Percentiles rank a stretch among this genome's conserved stretches.
phyloP scores from a whole-genome alignment of 2,113 vertebrate species.

The Oryctolagus cuniculus region DNA sequence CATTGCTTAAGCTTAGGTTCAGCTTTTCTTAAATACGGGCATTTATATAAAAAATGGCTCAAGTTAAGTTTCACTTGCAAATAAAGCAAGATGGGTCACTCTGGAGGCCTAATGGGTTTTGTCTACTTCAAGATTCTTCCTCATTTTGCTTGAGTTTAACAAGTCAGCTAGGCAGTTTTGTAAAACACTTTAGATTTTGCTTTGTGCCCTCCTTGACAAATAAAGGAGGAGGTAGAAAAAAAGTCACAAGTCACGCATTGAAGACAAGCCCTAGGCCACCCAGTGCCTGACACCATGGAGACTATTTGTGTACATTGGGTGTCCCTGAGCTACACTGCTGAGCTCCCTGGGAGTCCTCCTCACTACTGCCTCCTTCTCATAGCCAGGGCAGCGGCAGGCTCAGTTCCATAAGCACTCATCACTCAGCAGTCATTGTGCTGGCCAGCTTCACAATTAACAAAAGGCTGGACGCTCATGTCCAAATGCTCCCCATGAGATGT shows the following conservation, averaged over 20 bases:
- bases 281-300: accelerated
- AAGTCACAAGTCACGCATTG: not conserved
- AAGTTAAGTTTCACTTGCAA: not conserved
- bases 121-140: not conserved
- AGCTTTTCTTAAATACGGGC: not conserved
- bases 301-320: accelerated
- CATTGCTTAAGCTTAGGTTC: not conserved
- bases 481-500: not conserved
- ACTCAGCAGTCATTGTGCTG: accelerated
- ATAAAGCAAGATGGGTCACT: not conserved
- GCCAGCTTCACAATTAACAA: not conserved
- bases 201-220: no score
- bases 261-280: not conserved
- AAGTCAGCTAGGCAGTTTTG: not conserved
- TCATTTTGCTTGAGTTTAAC: not conserved
- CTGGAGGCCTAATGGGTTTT: not conserved
- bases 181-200: not conserved
- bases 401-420: not conserved
- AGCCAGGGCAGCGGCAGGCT: not conserved
- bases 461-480: not conserved
- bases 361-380: not conserved
- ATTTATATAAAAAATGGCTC: not conserved
- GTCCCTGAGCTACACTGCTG: not conserved
- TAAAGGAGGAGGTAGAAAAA: not conserved
- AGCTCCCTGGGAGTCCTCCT: not conserved